Evolutionary conservation across 2,888 invertebrate genomes (phyloP), one percentile per base, ranked within the genome.

Genomic region (Leptothorax acervorum): DNA sequence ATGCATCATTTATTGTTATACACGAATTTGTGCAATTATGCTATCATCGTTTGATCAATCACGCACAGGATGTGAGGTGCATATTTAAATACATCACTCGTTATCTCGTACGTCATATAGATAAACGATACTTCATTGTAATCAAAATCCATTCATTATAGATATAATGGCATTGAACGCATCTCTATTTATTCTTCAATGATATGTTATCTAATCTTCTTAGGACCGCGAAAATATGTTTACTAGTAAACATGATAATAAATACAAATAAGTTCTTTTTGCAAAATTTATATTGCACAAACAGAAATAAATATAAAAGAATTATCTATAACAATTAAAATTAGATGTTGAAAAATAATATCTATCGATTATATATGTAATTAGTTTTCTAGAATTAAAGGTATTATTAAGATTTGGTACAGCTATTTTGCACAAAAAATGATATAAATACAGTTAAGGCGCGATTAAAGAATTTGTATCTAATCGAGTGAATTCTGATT

Each of bases 31-130:
- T 42, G 2, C n/a, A 74, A 62, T 74, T 62, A 74, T 48, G 31
- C 15, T 31, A 75, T 75, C 39, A 42, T 5, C 42, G 18, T 73
- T 73, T 73, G 60, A 57, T 60, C 18, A 75, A 63, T 75, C 35
- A 75, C 35, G 31, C 11, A 48, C n/a, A 31, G 5, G 45, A 45
- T 75, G 63, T 35, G 65, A 35, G 48, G 31, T 23, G 45, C 31
- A 63, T 75, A 62, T 63, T 48, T 45, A 63, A 75, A 48, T 75
- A 2, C 23, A 23, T 23, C 60, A 45, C 12, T 74, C 63, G 48
- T 63, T 75, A 73, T 42, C 57, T 57, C 42, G 15, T 42, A 63
- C 45, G 73, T 15, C 57, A 42, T 15, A 23, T 23, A 23, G 23
- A 23, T 23, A 18, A 3, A 42, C 42, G 57, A 73, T 60, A 60